Base-by-base conservation (phyloP, 2,888 invertebrate species). In the Lepidochitona cinerea region DNA sequence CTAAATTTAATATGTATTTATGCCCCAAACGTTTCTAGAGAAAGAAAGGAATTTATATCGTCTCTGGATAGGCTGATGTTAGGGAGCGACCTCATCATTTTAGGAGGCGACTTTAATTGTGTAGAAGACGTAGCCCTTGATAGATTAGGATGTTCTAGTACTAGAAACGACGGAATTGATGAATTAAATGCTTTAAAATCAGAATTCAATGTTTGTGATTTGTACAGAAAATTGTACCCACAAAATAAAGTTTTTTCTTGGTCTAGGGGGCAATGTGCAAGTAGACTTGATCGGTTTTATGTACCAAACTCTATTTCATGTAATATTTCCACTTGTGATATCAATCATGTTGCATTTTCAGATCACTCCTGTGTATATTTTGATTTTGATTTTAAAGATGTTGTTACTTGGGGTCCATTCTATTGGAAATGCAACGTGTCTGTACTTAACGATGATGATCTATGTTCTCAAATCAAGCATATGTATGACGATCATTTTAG, bases 71-170 rank as follows among this genome's bases (percentile, higher is more conserved):
- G 1, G 23, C 12, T 59, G 32, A 59, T 59, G 23, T 14, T 14
- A 14, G 7, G 5, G 6, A 65, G 70, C 29, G 29, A 69, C 12
- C 26, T 69, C 29, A 7, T 77, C 1, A 64, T 73, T 29, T n/a
- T 77, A 29, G 36, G 26, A 66, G 76, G 76, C 18, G 76, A 76
- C 59, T 76, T 72, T 70, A 76, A 76, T 69, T 76, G 53, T 70
- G 70, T 76, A 41, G 65, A 65, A 26, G 69, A 74, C 54, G 54
- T 71, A 14, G 12, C 35, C 0, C 41, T 74, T 0, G 72, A 76
- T 35, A 74, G 73, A 66, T n/a, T 75, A 23, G 75, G 75, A 23
- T 69, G 75, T 29, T 69, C 71, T 54, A 33, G 36, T 26, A 65
- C 71, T 26, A 68, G 73, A 32, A 66, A 52, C 23, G 41, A 33